Percentiles rank a stretch among this genome's conserved stretches.
Evolutionary conservation across 2,888 invertebrate species (phyloP).

Genomic region (Microplitis manilae): DNA sequence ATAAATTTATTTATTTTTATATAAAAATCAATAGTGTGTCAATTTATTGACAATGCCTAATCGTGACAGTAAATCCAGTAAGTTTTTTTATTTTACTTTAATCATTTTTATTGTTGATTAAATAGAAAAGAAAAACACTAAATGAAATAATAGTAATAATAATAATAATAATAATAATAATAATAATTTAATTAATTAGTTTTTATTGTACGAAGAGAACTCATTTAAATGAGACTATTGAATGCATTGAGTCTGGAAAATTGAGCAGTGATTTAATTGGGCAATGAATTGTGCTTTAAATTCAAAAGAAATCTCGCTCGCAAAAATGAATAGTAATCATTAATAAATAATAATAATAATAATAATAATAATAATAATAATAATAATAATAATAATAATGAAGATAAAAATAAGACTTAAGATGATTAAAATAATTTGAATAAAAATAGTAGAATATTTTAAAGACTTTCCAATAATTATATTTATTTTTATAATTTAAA

Average conservation of each 20-base stretch:
- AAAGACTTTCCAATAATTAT: no score
- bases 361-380: neutral
- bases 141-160: neutral
- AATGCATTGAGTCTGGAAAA: neutral
- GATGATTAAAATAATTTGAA: neutral
- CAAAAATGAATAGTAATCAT: neutral
- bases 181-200: neutral
- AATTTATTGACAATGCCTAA: conserved; percentile 26
- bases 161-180: conserved; percentile 8
- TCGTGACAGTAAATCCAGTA: conserved; percentile 29
- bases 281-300: neutral
- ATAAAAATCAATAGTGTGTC: neutral
- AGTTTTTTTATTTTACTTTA: conserved; percentile 13
- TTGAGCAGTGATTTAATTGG: neutral
- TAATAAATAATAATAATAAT: neutral
- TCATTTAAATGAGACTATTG: neutral
- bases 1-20: neutral
- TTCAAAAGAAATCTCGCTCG: neutral
- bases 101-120: neutral
- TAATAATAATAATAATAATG: neutral
- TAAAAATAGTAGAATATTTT: neutral
- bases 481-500: no score
- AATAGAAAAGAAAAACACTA: neutral
- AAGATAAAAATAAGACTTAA: neutral
- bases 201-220: neutral